These are phyloP conservation scores for Piscicola geometra DNA, from an alignment of 2,888 invertebrate genomes.

Conservation along the genomic window DNA sequence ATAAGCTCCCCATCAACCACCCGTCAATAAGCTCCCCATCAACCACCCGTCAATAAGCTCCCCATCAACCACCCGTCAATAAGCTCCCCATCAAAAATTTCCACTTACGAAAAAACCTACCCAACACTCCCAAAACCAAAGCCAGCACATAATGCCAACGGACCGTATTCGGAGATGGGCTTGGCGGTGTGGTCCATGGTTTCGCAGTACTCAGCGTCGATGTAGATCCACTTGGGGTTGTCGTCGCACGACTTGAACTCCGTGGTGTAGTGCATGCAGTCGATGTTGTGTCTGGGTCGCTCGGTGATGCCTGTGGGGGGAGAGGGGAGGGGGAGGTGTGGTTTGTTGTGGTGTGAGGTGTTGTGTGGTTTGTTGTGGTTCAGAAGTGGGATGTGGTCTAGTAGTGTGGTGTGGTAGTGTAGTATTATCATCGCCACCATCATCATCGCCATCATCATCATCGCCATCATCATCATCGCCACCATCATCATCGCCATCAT, in stretches of 20 bases:
- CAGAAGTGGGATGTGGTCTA: no score
- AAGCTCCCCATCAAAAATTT: no score
- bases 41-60: no score
- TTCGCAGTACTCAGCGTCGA: constrained; percentile 91
- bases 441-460: constrained; percentile 11
- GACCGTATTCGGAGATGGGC: constrained; percentile 70
- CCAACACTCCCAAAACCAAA: not conserved
- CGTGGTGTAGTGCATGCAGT: constrained; percentile 86
- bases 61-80: no score
- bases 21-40: no score
- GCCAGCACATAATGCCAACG: not conserved
- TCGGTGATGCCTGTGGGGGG: constrained; percentile 71
- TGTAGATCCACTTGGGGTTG: constrained; percentile 79
- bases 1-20: no score
- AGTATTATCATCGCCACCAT: no score
- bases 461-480: constrained; percentile 22
- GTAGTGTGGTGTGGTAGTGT: no score
- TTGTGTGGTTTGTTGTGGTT: no score
- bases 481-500: constrained; percentile 22
- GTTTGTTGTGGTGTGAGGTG: no score
- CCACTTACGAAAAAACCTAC: no score
- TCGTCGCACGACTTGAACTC: constrained; percentile 92
- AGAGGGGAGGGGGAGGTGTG: no score
- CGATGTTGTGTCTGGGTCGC: constrained; percentile 78
- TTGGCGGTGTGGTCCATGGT: constrained; percentile 91